Evolutionary conservation across 2,113 vertebrate genomes (phyloP).

Genomic region (Delphinapterus leucas): DNA sequence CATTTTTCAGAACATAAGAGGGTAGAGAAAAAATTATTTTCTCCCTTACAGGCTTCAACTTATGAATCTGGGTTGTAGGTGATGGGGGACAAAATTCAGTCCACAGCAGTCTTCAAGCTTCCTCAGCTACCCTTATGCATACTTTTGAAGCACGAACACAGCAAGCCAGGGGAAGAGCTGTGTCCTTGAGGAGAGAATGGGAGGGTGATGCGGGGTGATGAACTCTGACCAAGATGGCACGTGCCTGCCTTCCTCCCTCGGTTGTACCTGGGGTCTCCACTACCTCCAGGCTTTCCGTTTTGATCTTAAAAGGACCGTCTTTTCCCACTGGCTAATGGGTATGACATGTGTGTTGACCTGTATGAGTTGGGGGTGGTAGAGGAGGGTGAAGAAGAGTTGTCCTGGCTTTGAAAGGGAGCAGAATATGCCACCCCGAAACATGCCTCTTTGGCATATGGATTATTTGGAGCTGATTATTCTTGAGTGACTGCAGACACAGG

Average conservation of each 20-base stretch:
- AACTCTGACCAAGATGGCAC: fast-evolving
- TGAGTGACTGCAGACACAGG: background rate
- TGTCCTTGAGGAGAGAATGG: background rate
- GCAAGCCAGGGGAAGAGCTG: background rate
- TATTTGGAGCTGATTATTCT: background rate
- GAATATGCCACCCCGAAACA: background rate
- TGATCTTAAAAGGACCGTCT: background rate
- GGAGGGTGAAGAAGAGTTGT: background rate
- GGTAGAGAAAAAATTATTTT: background rate
- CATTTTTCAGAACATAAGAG: background rate
- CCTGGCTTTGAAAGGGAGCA: background rate
- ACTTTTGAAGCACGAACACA: background rate
- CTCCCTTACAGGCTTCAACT: background rate
- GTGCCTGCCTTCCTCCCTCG: background rate
- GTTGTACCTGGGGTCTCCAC: background rate
- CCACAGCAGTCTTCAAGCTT: background rate
- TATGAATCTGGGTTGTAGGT: background rate
- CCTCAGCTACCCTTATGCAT: background rate
- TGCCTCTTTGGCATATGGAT: background rate
- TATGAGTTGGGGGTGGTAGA: background rate
- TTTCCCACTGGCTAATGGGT: background rate
- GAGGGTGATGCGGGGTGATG: background rate
- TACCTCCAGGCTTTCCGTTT: background rate
- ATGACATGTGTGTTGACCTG: background rate
- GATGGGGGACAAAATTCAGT: background rate